Evolutionary conservation across 2,888 invertebrate species (phyloP).

Genomic region (Opisthograptis luteolata): DNA sequence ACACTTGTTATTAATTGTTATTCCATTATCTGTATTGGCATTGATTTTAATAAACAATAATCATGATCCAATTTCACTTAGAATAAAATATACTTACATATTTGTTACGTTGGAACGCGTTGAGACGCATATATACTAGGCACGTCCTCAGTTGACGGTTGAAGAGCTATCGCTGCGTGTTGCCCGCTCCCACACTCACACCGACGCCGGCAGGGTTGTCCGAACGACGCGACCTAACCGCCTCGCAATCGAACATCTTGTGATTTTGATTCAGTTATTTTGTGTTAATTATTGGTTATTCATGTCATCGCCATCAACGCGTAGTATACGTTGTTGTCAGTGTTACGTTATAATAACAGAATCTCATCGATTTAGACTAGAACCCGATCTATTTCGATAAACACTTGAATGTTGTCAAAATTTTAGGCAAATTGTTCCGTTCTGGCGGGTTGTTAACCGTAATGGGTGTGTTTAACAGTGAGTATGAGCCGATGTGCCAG

Average conservation of each 20-base stretch:
- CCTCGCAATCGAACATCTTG: constrained; percentile 2
- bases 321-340: constrained; percentile 20
- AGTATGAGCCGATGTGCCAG: constrained; percentile 70
- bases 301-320: constrained; percentile 40
- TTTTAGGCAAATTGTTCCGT: constrained; percentile 3
- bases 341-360: constrained; percentile 27
- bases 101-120: constrained; percentile 1
- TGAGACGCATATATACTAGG: neutral
- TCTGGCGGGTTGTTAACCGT: constrained; percentile 25
- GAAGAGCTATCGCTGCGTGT: constrained; percentile 52
- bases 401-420: neutral
- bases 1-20: neutral
- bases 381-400: no score
- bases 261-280: constrained; percentile 26
- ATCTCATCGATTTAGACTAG: constrained; percentile 17
- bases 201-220: neutral
- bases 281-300: constrained; percentile 37
- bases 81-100: constrained; percentile 11
- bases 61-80: constrained; percentile 44
- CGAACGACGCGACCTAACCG: neutral
- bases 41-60: constrained; percentile 2
- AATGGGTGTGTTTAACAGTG: constrained; percentile 63
- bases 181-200: constrained; percentile 4
- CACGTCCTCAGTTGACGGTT: constrained; percentile 24
- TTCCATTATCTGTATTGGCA: neutral